Conservation (phyloP, 2,888 invertebrate species). For the Blera fallax region DNA sequence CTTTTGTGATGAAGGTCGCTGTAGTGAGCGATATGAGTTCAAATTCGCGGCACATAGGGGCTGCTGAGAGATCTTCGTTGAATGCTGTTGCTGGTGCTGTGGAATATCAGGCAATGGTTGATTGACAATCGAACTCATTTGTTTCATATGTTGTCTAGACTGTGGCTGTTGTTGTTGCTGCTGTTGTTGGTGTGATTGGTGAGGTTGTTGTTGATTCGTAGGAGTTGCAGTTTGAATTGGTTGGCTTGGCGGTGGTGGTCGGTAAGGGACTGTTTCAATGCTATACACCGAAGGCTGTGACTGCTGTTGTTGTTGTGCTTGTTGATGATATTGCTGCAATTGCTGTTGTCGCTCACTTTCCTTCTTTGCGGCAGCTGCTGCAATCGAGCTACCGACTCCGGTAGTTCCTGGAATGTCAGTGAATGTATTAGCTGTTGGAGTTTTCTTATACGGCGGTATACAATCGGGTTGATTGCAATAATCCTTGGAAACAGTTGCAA, state of each 20-base stretch:
- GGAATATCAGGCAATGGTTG: constrained; percentile 82
- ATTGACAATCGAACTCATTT: constrained; percentile 80
- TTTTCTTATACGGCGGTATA: constrained; percentile 77
- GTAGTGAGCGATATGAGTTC: constrained; percentile 84
- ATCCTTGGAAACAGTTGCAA: constrained; percentile 82
- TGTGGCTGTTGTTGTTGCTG: constrained; percentile 74
- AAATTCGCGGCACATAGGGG: constrained; percentile 82
- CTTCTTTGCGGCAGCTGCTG: constrained; percentile 78
- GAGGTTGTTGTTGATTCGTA: constrained; percentile 68
- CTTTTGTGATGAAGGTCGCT: constrained; percentile 82
- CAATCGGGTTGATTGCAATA: constrained; percentile 81
- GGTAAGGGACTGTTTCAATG: constrained; percentile 79
- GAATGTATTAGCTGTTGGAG: constrained; percentile 80
- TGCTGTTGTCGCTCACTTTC: constrained; percentile 72
- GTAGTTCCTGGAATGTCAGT: constrained; percentile 81
- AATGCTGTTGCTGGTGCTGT: constrained; percentile 67
- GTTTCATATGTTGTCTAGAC: constrained; percentile 66
- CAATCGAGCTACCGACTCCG: constrained; percentile 79
- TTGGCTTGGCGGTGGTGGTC: constrained; percentile 71
- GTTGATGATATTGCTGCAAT: constrained; percentile 71
- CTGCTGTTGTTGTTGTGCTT: constrained; percentile 76
- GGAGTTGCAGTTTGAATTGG: constrained; percentile 44
- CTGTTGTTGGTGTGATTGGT: constrained; percentile 16
- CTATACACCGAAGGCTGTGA: constrained; percentile 80
- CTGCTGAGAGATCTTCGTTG: constrained; percentile 80